Base-by-base conservation (phyloP, 2,888 invertebrate genomes). In the Metellina segmentata region DNA sequence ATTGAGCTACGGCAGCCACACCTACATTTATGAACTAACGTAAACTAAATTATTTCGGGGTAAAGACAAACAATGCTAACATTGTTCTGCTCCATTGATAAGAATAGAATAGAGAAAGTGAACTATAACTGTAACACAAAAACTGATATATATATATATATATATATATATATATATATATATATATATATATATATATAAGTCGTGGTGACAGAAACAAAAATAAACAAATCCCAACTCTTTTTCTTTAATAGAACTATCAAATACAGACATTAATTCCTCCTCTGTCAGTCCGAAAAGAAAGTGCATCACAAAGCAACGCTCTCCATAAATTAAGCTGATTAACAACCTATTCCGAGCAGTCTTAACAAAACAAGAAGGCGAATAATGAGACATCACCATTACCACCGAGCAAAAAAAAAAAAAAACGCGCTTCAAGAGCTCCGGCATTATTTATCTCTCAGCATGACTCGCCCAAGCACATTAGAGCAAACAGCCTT, bases 381-480 rank as follows among this genome's bases (percentile, higher is more conserved):
- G 6, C 9, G 13, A 83, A 51, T 52, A 82, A 83, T 74, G 72
- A 74, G 83, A 83, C 52, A 72, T 83, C 83, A 19, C 83, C 51
- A 52, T 74, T 52, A 83, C 13, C 74, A 53, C 13, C 48, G 16
- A 82, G 77, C 9, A 49, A n/a, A 49, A 19, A 72, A 16, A 52
- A 83, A 83, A 83, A 53, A 7, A 83, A 53, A 51, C 16, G 72
- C 52, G 72, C 53, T 34, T 34, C 34, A 34, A 34, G 72, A 83
- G 53, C 34, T 34, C 34, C 34, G 52, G 53, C 51, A 74, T 72
- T 53, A 52, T 74, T 72, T 83, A 20, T 74, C 74, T 53, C 71
- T 13, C 9, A 19, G 19, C 51, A 51, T 19, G 72, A 48, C 49
- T 82, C 8, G 74, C 49, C 61, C 74, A 20, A 83, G 16, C 53